Base-by-base conservation (phyloP, 2,797 vertebrate species). In the Pterois miles region DNA sequence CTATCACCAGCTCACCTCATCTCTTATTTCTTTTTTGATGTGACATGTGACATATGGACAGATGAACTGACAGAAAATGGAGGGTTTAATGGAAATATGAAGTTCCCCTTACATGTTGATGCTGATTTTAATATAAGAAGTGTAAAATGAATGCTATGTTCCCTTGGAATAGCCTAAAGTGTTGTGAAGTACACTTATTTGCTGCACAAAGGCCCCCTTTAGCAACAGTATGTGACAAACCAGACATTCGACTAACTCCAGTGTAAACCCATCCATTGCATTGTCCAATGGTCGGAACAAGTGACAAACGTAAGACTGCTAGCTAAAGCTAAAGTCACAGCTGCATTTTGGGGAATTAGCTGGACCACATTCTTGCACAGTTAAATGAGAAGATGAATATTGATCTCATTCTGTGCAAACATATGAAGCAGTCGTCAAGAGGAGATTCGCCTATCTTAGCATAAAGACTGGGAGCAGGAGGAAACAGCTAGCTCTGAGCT, bases 1-100 rank as follows among this genome's bases (percentile, higher is more conserved):
- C 69, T 16, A 33, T 80, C 83, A 20, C 25, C 57, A 38, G 29
- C 82, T 82, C 76, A 79, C 74, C 36, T 33, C 3, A 6, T 29
- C 14, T 77, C 71, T n/a, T 43, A 33, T 75, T 71, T 52, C 9
- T 18, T 53, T 60, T 65, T 58, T 18, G 29, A 65, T 81, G 84
- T 71, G 64, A 71, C 34, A 54, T 67, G 8, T 71, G 58, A 75
- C 53, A 72, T 46, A 58, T 40, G 34, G 54, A 43, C 36, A 52
- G 68, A 83, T 64, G 50, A 73, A 79, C 64, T 67, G 71, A 76
- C 25, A 25, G 62, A 40, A 34, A 52, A 33, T n/a, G 29, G 1
- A 54, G 40, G 33, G 36, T 27, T 48, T 53, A n/a, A 57, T 65
- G 58, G 31, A 79, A 72, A 72, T 23, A 57, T 43, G 4, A 62